Evolutionary conservation across 2,113 vertebrate species (phyloP).

Genomic region (Cottus gobio): DNA sequence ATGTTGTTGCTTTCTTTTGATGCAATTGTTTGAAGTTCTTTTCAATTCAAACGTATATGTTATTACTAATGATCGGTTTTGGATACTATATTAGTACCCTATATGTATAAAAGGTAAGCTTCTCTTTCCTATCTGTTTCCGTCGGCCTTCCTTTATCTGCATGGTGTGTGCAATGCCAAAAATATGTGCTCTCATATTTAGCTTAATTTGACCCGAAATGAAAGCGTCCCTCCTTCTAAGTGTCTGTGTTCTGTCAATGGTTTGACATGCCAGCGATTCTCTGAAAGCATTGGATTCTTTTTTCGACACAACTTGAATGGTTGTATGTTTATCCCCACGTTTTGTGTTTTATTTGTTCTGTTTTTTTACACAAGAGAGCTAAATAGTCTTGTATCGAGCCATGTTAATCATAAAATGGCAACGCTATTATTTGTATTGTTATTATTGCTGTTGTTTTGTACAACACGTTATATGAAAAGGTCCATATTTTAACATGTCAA

Average conservation of each 20-base stretch:
- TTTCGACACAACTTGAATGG: background rate
- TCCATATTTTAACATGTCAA: background rate
- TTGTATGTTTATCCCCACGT: background rate
- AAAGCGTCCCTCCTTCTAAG: background rate
- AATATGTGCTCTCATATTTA: too few species aligned
- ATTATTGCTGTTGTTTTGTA: background rate
- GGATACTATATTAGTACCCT: rapidly evolving
- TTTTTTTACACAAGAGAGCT: background rate
- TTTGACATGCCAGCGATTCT: background rate
- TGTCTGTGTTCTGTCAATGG: background rate
- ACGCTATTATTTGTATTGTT: background rate
- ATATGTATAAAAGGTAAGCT: background rate
- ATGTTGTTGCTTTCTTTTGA: too few species aligned
- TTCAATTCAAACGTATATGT: background rate
- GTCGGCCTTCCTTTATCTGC: background rate
- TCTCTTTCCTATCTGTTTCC: background rate
- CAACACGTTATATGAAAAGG: background rate
- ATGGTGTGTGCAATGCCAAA: background rate
- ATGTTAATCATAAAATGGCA: background rate
- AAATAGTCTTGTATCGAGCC: background rate
- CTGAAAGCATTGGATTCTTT: background rate
- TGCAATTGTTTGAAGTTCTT: background rate
- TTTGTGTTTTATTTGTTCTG: background rate
- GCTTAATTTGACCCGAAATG: background rate
- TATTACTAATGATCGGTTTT: background rate